Conservation (phyloP, 2,113 vertebrate species). For the Mus spicilegus region DNA sequence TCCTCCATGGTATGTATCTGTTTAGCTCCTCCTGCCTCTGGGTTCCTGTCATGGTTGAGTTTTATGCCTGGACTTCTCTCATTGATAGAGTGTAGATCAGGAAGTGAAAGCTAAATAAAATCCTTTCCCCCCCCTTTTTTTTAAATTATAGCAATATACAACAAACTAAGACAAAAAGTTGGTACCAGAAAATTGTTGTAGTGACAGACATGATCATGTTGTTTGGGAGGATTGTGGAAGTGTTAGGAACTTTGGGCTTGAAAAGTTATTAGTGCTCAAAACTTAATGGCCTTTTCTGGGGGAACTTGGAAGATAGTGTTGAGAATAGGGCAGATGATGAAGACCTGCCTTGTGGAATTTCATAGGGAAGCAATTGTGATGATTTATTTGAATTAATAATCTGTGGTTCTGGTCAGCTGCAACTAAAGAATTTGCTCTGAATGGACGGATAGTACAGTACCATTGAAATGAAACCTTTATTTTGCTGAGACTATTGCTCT, state of each 20-base stretch:
- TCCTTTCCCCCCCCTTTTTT: too few relatives aligned
- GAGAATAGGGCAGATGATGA: not conserved
- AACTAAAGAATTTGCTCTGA: not conserved
- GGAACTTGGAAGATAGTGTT: not conserved
- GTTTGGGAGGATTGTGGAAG: not conserved
- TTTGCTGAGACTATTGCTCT: not conserved
- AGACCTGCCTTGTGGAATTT: not conserved
- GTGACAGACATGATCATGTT: not conserved
- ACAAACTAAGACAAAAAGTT: not conserved
- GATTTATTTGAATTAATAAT: not conserved
- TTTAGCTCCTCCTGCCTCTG: not conserved
- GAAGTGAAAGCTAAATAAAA: not conserved
- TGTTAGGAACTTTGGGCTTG: not conserved
- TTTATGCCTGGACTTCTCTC: not conserved
- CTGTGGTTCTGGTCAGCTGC: not conserved
- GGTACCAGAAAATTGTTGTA: not conserved
- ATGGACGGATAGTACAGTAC: not conserved
- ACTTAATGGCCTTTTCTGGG: not conserved
- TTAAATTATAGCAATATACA: not conserved
- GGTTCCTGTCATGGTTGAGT: not conserved
- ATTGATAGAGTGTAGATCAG: not conserved
- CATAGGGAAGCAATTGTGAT: not conserved
- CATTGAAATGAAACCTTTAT: not conserved
- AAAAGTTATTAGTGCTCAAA: not conserved
- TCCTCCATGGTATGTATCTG: not conserved